Base-by-base conservation (phyloP, 2,113 vertebrate species). In the Charina bottae region DNA sequence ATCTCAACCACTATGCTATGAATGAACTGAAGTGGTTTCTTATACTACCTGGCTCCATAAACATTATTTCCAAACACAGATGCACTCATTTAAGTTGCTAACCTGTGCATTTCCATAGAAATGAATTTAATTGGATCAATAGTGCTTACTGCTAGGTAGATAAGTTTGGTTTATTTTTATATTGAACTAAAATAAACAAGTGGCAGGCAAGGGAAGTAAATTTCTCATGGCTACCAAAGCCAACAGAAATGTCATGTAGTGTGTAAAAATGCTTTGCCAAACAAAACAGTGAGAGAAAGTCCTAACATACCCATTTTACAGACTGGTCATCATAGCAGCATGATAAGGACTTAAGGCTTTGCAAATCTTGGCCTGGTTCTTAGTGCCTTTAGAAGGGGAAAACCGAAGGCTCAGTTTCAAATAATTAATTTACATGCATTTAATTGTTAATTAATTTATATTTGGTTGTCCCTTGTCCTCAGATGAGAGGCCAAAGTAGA, bases 151-250 rank as follows among this genome's bases (percentile, higher is more conserved):
- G 28, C 7, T 1, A 19, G 6, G 53, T 56, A n/a, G 33, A 56
- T 56, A 55, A 42, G 33, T 78, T 42, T 78, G 53, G 85, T 33
- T 86, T 62, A 62, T 89, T 89, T 88, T 62, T 64, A 89, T 60
- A 89, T 28, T 28, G 87, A 7, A n/a, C 23, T 64, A 46, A 26
- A 33, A n/a, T 12, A n/a, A 11, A 56, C 2, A 55, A 56, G 17
- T 19, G 42, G 62, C 33, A n/a, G 26, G 72, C 17, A 78, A 78
- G 7, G 59, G 6, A 28, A 28, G 42, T 2, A 9, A 49, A 62
- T 10, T n/a, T 21, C 24, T 62, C 13, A 53, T 49, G 37, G 12
- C 15, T 46, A 88, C 58, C 13, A 13, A 62, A 64, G 5, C 12
- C 87, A 26, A 9, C 19, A 88, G 24, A 88, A 88, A 49, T 9